A percentile compares a stretch with the other conserved stretches of the same genome.
phyloP scores from a whole-genome alignment of 2,888 invertebrate genomes.

The Thereva nobilitata region DNA sequence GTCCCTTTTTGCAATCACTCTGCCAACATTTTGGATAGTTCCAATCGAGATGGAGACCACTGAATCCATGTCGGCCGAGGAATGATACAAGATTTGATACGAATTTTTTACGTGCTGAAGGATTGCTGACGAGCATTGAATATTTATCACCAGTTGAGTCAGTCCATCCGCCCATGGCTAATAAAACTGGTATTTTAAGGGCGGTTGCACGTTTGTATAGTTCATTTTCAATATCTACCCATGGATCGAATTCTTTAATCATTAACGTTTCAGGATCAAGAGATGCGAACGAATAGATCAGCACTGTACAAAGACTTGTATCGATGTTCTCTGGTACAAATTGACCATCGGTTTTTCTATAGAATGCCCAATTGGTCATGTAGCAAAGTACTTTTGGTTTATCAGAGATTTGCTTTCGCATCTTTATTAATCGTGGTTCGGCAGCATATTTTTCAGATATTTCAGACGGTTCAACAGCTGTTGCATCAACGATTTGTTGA shows the following conservation, averaged over 20 bases:
- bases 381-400: constrained; percentile 75
- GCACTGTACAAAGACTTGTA: constrained; percentile 79
- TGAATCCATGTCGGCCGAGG: constrained; percentile 74
- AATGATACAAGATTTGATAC: constrained; percentile 72
- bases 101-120: constrained; percentile 70
- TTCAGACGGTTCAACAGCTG: not conserved
- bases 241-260: constrained; percentile 82
- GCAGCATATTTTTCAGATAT: not conserved
- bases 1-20: constrained; percentile 82
- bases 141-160: constrained; percentile 89
- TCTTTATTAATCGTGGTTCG: not conserved
- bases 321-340: constrained; percentile 87
- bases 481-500: constrained; percentile 51
- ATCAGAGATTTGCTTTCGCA: constrained; percentile 47
- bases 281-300: constrained; percentile 88
- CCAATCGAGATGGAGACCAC: constrained; percentile 91
- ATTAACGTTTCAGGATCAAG: constrained; percentile 78
- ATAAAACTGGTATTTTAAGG: constrained; percentile 66
- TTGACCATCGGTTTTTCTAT: constrained; percentile 79
- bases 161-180: constrained; percentile 95
- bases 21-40: constrained; percentile 95
- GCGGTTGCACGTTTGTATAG: constrained; percentile 78
- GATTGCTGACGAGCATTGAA: constrained; percentile 73
- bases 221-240: constrained; percentile 85
- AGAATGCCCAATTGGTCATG: constrained; percentile 87